Evolutionary conservation across 2,888 invertebrate genomes (phyloP), one percentile per base, ranked within the genome.

Genomic region (Oscheius sp.): DNA sequence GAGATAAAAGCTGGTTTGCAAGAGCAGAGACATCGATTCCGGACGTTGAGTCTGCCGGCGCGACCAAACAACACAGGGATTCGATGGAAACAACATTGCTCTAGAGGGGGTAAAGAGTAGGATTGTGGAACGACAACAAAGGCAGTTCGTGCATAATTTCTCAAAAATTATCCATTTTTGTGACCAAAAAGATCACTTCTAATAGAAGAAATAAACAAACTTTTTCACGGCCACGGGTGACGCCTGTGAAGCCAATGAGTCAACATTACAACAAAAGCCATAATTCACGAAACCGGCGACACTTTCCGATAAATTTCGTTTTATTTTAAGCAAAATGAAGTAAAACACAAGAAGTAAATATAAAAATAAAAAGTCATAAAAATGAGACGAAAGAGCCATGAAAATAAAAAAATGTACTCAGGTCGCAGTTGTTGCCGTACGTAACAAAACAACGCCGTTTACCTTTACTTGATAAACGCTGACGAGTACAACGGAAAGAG

Each of bases 61-160:
- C 45, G 61, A 15, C 42, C 61, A 61, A 61, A 61, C 61, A 61
- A 39, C 58, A 39, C 12, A 39, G 10, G 45, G 23, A 8, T 10
- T n/a, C n/a, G n/a, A 45, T n/a, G 20, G 45, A 45, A 55, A 55
- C 55, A 55, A 55, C 37, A 33, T n/a, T 31, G 29, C 29, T 55
- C 55, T 6, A 31, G 23, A 53, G 53, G 55, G 20, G 20, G 34
- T 10, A 55, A 10, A 29, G 3, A n/a, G 55, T 15, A 17, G 55
- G n/a, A 34, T 48, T 48, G 8, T 17, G 12, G 27, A 12, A 3
- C 20, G 48, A 5, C 8, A 46, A 46, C 46, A 37, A 20, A 42
- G 12, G 20, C 4, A 42, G n/a, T n/a, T n/a, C n/a, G n/a, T 37
- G 37, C 15, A 37, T 37, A 37, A 15, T 37, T 37, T 15, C 15